Percentiles rank a stretch among this genome's conserved stretches.
Conservation (phyloP, 2,113 vertebrate genomes). For the Ictalurus punctatus region DNA sequence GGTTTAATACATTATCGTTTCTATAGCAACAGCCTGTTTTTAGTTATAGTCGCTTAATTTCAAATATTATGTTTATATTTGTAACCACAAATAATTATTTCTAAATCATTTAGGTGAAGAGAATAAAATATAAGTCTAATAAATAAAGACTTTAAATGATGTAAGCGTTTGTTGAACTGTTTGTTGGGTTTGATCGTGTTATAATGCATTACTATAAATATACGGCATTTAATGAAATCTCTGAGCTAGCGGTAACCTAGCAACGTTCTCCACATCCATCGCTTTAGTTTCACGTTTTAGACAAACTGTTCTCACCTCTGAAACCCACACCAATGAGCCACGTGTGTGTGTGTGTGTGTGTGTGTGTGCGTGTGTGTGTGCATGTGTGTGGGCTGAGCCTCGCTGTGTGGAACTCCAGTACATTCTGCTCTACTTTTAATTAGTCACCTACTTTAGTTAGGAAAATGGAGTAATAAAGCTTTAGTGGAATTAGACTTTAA, state of each 20-base stretch:
- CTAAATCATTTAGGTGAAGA: neutral
- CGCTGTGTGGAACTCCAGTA: neutral
- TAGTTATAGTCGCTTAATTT: neutral
- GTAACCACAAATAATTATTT: neutral
- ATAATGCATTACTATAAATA: conserved; percentile 7
- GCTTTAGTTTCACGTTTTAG: neutral
- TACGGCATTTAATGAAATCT: neutral
- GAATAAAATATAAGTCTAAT: neutral
- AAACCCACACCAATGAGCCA: conserved; percentile 11
- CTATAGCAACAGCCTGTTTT: neutral
- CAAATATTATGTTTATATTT: neutral
- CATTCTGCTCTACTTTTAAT: conserved; percentile 8
- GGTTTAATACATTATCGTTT: neutral
- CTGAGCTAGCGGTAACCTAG: neutral
- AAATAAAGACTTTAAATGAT: neutral
- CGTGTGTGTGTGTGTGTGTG: conserved; percentile 1
- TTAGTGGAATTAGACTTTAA: neutral
- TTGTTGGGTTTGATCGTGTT: neutral
- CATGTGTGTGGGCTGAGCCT: conserved; percentile 1
- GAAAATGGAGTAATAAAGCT: neutral
- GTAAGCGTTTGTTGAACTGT: neutral
- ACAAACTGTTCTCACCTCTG: conserved; percentile 30
- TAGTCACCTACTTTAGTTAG: neutral
- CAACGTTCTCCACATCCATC: conserved; percentile 5
- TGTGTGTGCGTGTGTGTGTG: conserved; percentile 17